phyloP scores from a whole-genome alignment of 1,140 invertebrate species.

The Artemia franciscana region DNA sequence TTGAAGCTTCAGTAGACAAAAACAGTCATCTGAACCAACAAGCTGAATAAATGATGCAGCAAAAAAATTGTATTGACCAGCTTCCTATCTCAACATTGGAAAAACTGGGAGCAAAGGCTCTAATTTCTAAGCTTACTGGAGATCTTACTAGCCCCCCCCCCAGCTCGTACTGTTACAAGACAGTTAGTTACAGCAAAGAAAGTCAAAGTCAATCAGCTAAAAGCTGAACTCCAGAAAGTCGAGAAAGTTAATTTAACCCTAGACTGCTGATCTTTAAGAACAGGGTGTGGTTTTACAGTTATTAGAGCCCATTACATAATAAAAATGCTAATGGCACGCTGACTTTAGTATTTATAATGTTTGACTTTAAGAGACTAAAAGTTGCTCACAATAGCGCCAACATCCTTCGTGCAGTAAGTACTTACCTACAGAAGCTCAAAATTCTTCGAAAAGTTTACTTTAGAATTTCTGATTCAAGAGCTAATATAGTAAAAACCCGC shows the following conservation, averaged over 20 bases:
- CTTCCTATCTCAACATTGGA: background rate
- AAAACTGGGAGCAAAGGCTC: background rate
- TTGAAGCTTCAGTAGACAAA: background rate
- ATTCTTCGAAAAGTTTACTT: background rate
- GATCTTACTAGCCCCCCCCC: background rate
- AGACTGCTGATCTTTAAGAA: background rate
- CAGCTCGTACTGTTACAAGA: background rate
- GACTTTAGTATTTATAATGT: background rate
- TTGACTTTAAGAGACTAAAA: background rate
- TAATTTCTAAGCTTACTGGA: background rate
- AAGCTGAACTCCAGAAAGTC: background rate
- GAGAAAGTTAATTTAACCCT: background rate
- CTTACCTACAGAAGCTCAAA: background rate
- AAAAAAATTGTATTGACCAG: background rate
- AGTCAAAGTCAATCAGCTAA: background rate
- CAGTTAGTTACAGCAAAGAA: background rate
- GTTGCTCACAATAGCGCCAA: background rate
- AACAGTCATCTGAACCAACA: background rate
- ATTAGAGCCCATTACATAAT: background rate
- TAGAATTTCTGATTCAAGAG: background rate
- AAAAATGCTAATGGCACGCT: background rate
- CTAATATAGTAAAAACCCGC: background rate
- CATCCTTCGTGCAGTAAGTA: background rate
- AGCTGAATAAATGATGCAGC: background rate
- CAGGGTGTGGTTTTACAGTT: too few species aligned